A percentile compares a stretch with the other conserved stretches of the same genome.
Conservation (phyloP, 2,888 invertebrate species). For the Bombylius major region DNA sequence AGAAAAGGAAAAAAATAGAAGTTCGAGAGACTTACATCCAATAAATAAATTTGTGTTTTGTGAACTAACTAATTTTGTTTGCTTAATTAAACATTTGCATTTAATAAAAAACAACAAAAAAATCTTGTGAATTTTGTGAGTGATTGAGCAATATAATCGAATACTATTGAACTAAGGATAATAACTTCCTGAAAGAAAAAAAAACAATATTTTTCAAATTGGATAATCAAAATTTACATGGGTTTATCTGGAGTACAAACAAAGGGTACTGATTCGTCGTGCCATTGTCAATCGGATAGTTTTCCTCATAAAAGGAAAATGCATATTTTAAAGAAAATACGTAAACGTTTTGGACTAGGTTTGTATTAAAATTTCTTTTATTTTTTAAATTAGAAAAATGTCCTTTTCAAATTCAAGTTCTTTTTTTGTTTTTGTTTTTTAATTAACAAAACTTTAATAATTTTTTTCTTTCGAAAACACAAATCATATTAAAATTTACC, state of each 20-base stretch:
- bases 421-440: neutral
- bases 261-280: conserved; percentile 3
- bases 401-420: neutral
- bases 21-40: no score
- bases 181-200: neutral
- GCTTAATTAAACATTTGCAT: no score
- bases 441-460: no score
- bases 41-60: no score
- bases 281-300: conserved; percentile 2
- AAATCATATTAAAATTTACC: no score
- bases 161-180: no score
- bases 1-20: no score
- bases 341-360: conserved; percentile 79
- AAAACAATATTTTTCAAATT: neutral
- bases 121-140: no score
- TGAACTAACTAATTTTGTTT: no score
- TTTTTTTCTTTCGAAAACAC: no score
- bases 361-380: conserved; percentile 31
- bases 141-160: no score
- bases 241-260: conserved; percentile 8
- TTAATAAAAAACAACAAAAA: no score
- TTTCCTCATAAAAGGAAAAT: conserved; percentile 44
- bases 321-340: conserved; percentile 82
- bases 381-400: neutral
- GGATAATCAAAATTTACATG: neutral